Evolutionary conservation across 1,140 invertebrate species (phyloP), one percentile per base, ranked within the genome.

Genomic region (Lepidurus apus): DNA sequence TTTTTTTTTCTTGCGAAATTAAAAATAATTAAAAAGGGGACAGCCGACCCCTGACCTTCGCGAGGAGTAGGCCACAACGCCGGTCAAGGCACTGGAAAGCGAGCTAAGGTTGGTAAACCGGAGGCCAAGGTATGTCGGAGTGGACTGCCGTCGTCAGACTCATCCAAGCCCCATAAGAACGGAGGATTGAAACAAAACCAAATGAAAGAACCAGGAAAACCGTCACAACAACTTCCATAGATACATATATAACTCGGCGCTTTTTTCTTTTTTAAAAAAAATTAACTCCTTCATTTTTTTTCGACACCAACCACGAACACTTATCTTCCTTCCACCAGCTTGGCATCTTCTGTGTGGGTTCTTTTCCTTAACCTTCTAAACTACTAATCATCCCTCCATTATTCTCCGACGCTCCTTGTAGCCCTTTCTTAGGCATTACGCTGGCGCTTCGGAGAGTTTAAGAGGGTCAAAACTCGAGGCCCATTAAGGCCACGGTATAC

Each of bases 161-260:
- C n/a, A 21, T 21, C 53, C 8, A 65, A 65, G 9, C 21, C 53
- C 53, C 21, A 21, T 65, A 21, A 65, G 53, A 65, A 65, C 34
- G 34, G 4, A 34, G 34, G 34, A 34, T 34, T 34, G 3, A 2
- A 65, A 5, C 53, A 65, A 65, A 65, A 65, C 17, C 17, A 21
- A 65, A 65, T 21, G 53, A 9, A 65, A 65, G 53, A 65, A 65
- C 53, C 53, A 65, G 53, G 53, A 65, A 65, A 65, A 65, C 53
- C 53, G 53, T 65, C 53, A 17, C 53, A 65, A 65, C 53, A 4
- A 34, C 1, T 65, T 65, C n/a, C 53, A 65, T 13, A 65, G 3
- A 21, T 21, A 65, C n/a, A 65, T 65, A 1, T n/a, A n/a, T 21
- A 65, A 65, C 53, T 7, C 17, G n/a, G 21, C 5, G 3, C 53